Evolutionary conservation across 2,888 invertebrate species (phyloP), one percentile per base, ranked within the genome.

Genomic region (Galerucella pusilla): DNA sequence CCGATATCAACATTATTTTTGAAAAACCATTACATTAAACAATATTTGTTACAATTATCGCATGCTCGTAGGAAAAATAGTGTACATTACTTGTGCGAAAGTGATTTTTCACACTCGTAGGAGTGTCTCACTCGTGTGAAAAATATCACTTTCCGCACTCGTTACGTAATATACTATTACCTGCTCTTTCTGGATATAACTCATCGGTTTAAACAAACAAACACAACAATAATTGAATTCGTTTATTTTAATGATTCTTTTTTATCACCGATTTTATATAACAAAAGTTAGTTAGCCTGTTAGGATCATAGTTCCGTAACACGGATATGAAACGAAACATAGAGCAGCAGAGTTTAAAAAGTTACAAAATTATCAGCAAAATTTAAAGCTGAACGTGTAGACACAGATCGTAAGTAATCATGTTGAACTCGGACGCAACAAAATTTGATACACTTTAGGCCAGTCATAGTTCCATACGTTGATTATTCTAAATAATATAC

Each of bases 371-470:
- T 66, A 66, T 66, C 28, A 25, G 25, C 66, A 54, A 68, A 69
- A 59, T 45, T 59, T 35, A 61, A 46, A 69, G 59, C 60, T 69
- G 60, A 69, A n/a, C 45, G 12, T 12, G 49, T 60, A 69, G 60
- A 61, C 46, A 61, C 14, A 35, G 16, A 7, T 57, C 57, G 20
- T 59, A 16, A 20, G 20, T 46, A 28, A 52, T 35, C 54, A 67
- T 54, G 67, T 54, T n/a, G 9, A 67, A 67, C 54, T 54, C 54
- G 35, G n/a, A 9, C 42, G 16, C n/a, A 59, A 42, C 59, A 68
- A 59, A 68, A 68, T 68, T 57, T 70, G 63, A 70, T 70, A 63
- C 42, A 57, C 16, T 20, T 57, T 16, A 57, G 57, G 16, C 57
- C 57, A 20, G 57, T 54, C 54, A 7, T 2, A 57, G 10, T 20